Evolutionary conservation across 2,888 invertebrate genomes (phyloP).

Genomic region (Gymnosoma rotundatum): DNA sequence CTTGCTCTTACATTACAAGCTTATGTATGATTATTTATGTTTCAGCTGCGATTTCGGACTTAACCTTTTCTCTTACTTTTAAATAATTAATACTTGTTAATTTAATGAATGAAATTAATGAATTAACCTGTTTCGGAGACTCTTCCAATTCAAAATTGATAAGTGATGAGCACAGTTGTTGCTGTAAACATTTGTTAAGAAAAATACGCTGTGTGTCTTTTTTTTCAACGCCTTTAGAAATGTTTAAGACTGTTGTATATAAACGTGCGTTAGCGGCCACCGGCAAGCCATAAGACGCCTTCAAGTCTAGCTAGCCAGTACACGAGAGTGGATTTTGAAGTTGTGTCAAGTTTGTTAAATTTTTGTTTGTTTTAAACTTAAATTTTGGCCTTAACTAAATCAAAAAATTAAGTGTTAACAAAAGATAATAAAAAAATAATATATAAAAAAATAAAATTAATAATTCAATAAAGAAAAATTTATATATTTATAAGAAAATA

Average conservation of each 20-base stretch:
- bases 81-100: neutral
- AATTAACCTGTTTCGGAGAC: slow-evolving; percentile 27
- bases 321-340: slow-evolving; percentile 80
- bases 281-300: slow-evolving; percentile 82
- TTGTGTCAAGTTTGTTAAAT: slow-evolving; percentile 71
- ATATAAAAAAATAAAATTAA: too few species aligned
- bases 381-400: slow-evolving; percentile 69
- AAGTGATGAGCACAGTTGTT: slow-evolving; percentile 15
- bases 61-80: neutral
- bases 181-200: slow-evolving; percentile 39
- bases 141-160: slow-evolving; percentile 15
- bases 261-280: slow-evolving; percentile 78
- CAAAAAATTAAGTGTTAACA: neutral
- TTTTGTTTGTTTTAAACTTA: neutral
- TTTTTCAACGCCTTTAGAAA: slow-evolving; percentile 10
- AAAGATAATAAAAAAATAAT: neutral
- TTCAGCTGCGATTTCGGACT: neutral
- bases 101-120: slow-evolving; percentile 48
- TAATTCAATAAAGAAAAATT: neutral
- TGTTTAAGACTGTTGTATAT: slow-evolving; percentile 76
- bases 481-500: slow-evolving; percentile 66
- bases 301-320: slow-evolving; percentile 82
- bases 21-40: neutral
- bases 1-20: neutral
- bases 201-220: slow-evolving; percentile 11